Base-by-base conservation (phyloP, 2,888 invertebrate genomes). In the Trilocha varians region DNA sequence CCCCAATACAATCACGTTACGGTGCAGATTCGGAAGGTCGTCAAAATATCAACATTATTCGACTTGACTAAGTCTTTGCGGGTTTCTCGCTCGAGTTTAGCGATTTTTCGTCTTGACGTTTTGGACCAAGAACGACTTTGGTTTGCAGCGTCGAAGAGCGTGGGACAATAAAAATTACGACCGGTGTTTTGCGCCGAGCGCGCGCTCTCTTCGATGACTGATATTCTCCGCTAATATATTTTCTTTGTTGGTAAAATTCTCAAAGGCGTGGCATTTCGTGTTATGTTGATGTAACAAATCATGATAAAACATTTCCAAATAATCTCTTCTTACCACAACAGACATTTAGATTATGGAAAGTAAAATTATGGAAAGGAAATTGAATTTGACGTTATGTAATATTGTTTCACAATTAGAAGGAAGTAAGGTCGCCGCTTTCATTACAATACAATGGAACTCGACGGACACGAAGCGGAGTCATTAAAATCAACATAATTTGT, bases 131-230 rank as follows among this genome's bases (percentile, higher is more conserved):
- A 71, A 62, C 63, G 65, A 66, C 65, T 77, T 78, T 77, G 58
- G 67, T 58, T 63, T 70, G 55, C 53, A 40, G 47, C 46, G 41
- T 34, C 43, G 46, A 39, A 55, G 57, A 58, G 65, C 66, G 69
- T 69, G 70, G 72, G 70, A 74, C 78, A 77, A 72, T 76, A 78
- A 79, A 67, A 78, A 78, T 78, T 74, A 78, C 70, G 67, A 68
- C 62, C 66, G 63, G 67, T 75, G 78, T 77, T 74, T 74, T 67
- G 70, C 68, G 71, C 60, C 63, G 25, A 25, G 67, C 72, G 71
- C 71, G 69, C 68, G 67, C 64, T 72, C 72, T 63, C 68, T 72
- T 70, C 76, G 74, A 75, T 73, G 75, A 78, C 68, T 71, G 75
- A 78, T 78, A 73, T 70, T 67, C 73, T 65, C 58, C 62, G 57